Evolutionary conservation across 2,797 vertebrate genomes (phyloP), one percentile per base, ranked within the genome.

Genomic region (Enteromius paludinosus): DNA sequence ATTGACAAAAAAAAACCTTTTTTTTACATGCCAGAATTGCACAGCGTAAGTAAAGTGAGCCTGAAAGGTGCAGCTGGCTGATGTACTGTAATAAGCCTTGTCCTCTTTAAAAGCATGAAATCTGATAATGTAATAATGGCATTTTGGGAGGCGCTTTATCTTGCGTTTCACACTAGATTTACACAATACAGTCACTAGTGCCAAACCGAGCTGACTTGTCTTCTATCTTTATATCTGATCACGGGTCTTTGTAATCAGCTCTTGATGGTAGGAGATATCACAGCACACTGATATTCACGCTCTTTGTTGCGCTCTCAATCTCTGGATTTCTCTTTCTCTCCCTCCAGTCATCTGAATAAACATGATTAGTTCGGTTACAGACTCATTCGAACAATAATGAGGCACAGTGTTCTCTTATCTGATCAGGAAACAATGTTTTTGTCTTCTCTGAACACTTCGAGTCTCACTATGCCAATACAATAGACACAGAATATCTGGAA

Each of bases 81-180:
- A 66, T 73, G 45, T 91, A 90, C 84, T 92, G 92, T 83, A 91
- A 94, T 92, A 94, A 94, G 71, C 91, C 90, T 89, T 88, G 90
- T 87, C 92, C 92, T 90, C 92, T 90, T 66, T 56, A 56, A 82
- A 82, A 75, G 92, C 94, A 56, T 92, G 94, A 94, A 94, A 92
- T 90, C 91, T 90, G 92, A 92, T 74, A 90, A 38, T 2, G 8
- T 81, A 41, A 80, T 84, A 68, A 69, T 76, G 23, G 15, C 54
- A 68, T 75, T 74, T 74, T 66, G 71, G 45, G 30, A 66, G 59
- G 25, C 9, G 18, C 33, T 62, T 64, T 64, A 79, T 62, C 41
- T 41, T 81, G 52, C 68, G 17, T 81, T 87, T 85, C 74, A 83
- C 45, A 68, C 30, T 64, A 38, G 61, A 83, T 81, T 84, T 76